Base-by-base conservation (phyloP, 2,113 vertebrate species). In the human region DNA sequence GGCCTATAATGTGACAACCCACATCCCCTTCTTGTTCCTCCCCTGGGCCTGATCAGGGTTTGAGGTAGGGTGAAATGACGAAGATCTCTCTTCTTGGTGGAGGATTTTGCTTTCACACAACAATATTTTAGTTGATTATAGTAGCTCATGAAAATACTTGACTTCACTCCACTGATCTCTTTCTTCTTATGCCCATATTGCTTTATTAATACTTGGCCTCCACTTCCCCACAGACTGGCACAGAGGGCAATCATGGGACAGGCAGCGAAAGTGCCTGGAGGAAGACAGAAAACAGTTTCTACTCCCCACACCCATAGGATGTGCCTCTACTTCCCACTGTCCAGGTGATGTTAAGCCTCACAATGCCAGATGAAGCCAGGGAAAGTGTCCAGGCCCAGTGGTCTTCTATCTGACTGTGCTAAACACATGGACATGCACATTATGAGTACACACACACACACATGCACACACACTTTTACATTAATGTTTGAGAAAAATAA, bases 401-500 rank as follows among this genome's bases (percentile, higher is more conserved):
- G n/a, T 35, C 35, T 83, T 93, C 66, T 35, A 48, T 30, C 6
- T 52, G 20, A 68, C 32, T 43, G 5, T 76, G 35, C 87, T 70
- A 61, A 52, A 82, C 12, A 91, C 16, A 35, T 17, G 8, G 1
- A 38, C 14, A 57, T 1, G n/a, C 25, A 27, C 27, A 86, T 12
- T 52, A 50, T 43, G 8, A 7, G 20, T 0, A 70, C 11, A 89
- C 80, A 95, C 18, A n/a, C n/a, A 35, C 48, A 68, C 64, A 25
- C 32, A n/a, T n/a, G 27, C 61, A 76, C 43, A 88, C 32, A 48
- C 27, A 84, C 18, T 5, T 89, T 89, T 89, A 6, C 64, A 48
- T 66, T 97, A 48, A n/a, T 14, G 10, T 81, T 96, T 86, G 20
- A 48, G 32, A 84, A 27, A 96, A 95, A 92, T 66, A 81, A 90